These are phyloP conservation scores for Ectobius pallidus DNA, from an alignment of 2,888 invertebrate genomes.

Conservation along the genomic window DNA sequence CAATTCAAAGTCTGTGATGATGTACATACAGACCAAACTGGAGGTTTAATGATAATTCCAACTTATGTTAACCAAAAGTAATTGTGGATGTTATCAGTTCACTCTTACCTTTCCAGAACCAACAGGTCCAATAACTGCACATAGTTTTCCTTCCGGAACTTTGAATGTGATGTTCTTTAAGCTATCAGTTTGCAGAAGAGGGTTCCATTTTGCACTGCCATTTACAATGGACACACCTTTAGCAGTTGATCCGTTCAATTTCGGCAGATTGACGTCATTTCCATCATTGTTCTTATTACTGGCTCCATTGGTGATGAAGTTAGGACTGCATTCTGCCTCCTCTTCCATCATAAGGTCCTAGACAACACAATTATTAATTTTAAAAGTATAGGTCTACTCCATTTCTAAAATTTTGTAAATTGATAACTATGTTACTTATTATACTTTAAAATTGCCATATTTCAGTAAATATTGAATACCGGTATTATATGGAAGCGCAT, in stretches of 20 bases:
- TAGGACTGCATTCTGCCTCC: not conserved
- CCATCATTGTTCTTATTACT: not conserved
- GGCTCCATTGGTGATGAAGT: not conserved
- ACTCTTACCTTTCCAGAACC: conserved; percentile 58
- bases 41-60: too few relatives aligned
- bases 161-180: conserved; percentile 62
- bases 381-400: too few relatives aligned
- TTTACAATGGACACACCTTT: conserved; percentile 24
- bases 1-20: too few relatives aligned
- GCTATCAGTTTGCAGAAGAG: conserved; percentile 43
- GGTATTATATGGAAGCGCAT: too few relatives aligned
- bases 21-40: too few relatives aligned
- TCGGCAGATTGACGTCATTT: not conserved
- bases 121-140: conserved; percentile 79
- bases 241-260: not conserved
- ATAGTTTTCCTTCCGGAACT: conserved; percentile 61
- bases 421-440: too few relatives aligned
- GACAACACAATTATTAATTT: not conserved
- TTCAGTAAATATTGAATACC: too few relatives aligned
- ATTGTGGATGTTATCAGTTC: too few relatives aligned
- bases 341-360: conserved; percentile 33
- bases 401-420: too few relatives aligned
- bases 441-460: too few relatives aligned
- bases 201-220: conserved; percentile 45
- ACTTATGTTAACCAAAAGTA: too few relatives aligned